Evolutionary conservation across 2,888 invertebrate genomes (phyloP).

Genomic region (Ctenicera cuprea): DNA sequence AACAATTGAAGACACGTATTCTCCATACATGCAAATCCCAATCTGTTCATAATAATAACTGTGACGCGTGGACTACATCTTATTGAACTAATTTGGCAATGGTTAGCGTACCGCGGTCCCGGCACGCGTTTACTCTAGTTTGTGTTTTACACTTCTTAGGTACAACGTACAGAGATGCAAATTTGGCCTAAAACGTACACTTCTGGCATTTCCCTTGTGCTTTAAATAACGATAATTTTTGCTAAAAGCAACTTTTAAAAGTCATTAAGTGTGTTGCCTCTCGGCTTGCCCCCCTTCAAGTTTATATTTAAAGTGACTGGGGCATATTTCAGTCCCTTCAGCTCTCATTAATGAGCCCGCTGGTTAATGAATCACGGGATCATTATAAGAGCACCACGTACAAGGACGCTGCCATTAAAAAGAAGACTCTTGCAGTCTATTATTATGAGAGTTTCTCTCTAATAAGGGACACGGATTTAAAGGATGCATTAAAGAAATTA

Average conservation of each 20-base stretch:
- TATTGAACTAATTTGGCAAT: conserved; percentile 74
- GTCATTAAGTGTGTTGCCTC: conserved; percentile 23
- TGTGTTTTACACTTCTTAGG: conserved; percentile 63
- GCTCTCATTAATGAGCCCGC: conserved; percentile 68
- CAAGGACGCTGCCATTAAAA: conserved; percentile 65
- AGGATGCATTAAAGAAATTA: conserved; percentile 37
- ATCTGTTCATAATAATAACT: conserved; percentile 72
- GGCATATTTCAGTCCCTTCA: conserved; percentile 52
- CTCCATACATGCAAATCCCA: conserved; percentile 69
- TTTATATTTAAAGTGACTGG: conserved; percentile 45
- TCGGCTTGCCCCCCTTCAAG: conserved; percentile 20
- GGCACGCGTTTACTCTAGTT: conserved; percentile 65
- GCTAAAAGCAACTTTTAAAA: conserved; percentile 36
- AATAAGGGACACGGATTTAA: conserved; percentile 41
- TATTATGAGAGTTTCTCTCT: conserved; percentile 62
- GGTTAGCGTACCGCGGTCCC: conserved; percentile 67
- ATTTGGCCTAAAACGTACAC: neutral
- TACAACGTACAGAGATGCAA: conserved; percentile 15
- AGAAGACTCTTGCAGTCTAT: conserved; percentile 65
- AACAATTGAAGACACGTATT: conserved; percentile 70
- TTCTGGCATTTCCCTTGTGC: conserved; percentile 13
- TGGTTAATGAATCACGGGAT: conserved; percentile 70
- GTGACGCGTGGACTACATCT: conserved; percentile 74
- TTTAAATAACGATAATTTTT: conserved; percentile 32
- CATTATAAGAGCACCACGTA: conserved; percentile 68